Evolutionary conservation across 2,888 invertebrate species (phyloP), one percentile per base, ranked within the genome.

Genomic region (Dryobota labecula): DNA sequence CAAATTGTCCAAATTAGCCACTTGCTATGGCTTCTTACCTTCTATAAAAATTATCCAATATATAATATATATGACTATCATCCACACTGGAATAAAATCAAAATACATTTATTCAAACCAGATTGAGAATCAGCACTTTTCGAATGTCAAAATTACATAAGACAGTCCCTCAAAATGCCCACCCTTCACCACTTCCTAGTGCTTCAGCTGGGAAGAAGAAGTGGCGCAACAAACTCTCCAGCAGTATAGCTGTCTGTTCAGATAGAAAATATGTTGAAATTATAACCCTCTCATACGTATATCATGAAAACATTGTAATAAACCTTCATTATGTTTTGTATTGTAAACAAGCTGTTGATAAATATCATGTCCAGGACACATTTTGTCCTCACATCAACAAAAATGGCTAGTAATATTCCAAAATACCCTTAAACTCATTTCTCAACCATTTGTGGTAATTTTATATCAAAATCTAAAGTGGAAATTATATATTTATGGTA

Each of bases 21-120:
- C 36, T 20, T 74, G 24, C 30, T 68, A 58, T 68, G 73, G 57
- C 58, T 68, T 58, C 27, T 58, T 18, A 51, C 13, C n/a, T 75
- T 68, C 43, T 57, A 2, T 11, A 67, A 1, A 20, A 57, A 66
- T 36, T 38, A 38, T 30, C 9, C 20, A 67, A 67, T 51, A 51
- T 30, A n/a, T n/a, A n/a, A n/a, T n/a, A n/a, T n/a, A n/a, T 49
- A 3, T 33, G 45, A 4, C 30, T 13, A 45, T 11, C 24, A 33
- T 43, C 8, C n/a, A 43, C 18, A 13, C 18, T 47, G 6, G 7
- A 41, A 33, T 24, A 30, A 51, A n/a, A n/a, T n/a, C n/a, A n/a
- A n/a, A n/a, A n/a, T n/a, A n/a, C n/a, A n/a, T n/a, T n/a, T n/a
- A n/a, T n/a, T n/a, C n/a, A n/a, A n/a, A n/a, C n/a, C n/a, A n/a